These are phyloP conservation scores for Ephydatia muelleri DNA, from an alignment of 37 sponge, comb jelly and placozoan species.

Conservation along the genomic window DNA sequence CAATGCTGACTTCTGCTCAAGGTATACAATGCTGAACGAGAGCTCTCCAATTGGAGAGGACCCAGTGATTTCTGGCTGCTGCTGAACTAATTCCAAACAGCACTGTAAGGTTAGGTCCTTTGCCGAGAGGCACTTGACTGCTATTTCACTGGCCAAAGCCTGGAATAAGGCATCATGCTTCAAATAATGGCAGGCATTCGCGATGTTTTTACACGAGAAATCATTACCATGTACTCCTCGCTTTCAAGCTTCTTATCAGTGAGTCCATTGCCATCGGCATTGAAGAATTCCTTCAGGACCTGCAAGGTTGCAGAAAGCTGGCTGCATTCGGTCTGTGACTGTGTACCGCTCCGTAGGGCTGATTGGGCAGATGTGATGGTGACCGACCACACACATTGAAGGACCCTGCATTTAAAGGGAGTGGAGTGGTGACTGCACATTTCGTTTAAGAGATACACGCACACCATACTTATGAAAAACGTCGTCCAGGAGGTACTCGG, in stretches of 20 bases:
- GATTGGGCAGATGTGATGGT: background rate
- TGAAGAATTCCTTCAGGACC: constrained; percentile 41
- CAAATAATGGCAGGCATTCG: background rate
- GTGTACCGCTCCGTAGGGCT: background rate
- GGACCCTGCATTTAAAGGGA: constrained; percentile 28
- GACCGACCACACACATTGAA: constrained; percentile 31
- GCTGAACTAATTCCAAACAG: constrained; percentile 27
- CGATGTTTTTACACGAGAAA: no score
- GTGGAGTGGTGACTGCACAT: background rate
- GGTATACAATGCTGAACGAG: constrained; percentile 27
- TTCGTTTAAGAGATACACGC: background rate
- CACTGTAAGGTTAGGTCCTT: constrained; percentile 27
- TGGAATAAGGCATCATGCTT: background rate
- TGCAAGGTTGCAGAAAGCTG: background rate
- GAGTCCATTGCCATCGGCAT: constrained; percentile 58
- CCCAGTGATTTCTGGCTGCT: background rate
- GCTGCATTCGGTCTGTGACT: background rate
- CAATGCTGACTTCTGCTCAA: constrained; percentile 5
- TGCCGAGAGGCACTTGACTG: constrained; percentile 8
- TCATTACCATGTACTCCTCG: constrained; percentile 30
- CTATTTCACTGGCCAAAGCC: constrained; percentile 8
- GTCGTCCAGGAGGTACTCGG: constrained; percentile 13
- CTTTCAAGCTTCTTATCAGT: constrained; percentile 5
- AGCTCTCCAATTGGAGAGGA: constrained; percentile 2
- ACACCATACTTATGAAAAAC: constrained; percentile 39